These are phyloP conservation scores for Lasioglossum zephyrum DNA, from an alignment of 2,888 invertebrate species.

Conservation along the genomic window DNA sequence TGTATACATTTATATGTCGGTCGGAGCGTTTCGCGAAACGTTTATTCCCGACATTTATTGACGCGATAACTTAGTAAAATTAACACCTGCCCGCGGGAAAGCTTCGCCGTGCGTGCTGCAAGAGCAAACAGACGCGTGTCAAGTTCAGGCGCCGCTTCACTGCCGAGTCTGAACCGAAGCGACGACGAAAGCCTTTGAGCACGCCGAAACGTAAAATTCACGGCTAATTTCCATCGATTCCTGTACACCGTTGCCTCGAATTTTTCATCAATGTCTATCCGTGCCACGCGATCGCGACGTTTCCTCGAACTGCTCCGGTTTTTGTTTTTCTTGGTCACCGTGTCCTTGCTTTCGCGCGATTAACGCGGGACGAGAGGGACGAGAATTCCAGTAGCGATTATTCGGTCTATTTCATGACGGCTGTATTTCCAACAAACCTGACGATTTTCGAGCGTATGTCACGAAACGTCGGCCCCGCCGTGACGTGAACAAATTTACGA, in stretches of 20 bases:
- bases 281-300: neutral
- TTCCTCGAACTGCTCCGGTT: neutral
- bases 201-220: neutral
- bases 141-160: conserved; percentile 39
- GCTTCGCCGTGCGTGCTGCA: conserved; percentile 25
- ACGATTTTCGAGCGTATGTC: conserved; percentile 42
- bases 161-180: neutral
- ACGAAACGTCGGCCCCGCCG: conserved; percentile 32
- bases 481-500: conserved; percentile 61
- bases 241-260: neutral
- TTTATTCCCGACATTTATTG: conserved; percentile 64
- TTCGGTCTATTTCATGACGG: conserved; percentile 23
- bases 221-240: neutral
- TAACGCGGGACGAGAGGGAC: neutral
- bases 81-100: conserved; percentile 60
- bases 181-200: neutral
- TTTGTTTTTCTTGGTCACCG: neutral
- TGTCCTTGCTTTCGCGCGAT: conserved; percentile 22
- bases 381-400: conserved; percentile 25
- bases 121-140: conserved; percentile 34
- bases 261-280: neutral
- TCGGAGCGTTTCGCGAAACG: conserved; percentile 49
- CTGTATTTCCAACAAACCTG: conserved; percentile 26
- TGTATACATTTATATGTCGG: conserved; percentile 37
- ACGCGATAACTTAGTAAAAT: conserved; percentile 68